A percentile compares a stretch with the other conserved stretches of the same genome.
Evolutionary conservation across 2,888 invertebrate species (phyloP).

Genomic region (Drosophila dives): DNA sequence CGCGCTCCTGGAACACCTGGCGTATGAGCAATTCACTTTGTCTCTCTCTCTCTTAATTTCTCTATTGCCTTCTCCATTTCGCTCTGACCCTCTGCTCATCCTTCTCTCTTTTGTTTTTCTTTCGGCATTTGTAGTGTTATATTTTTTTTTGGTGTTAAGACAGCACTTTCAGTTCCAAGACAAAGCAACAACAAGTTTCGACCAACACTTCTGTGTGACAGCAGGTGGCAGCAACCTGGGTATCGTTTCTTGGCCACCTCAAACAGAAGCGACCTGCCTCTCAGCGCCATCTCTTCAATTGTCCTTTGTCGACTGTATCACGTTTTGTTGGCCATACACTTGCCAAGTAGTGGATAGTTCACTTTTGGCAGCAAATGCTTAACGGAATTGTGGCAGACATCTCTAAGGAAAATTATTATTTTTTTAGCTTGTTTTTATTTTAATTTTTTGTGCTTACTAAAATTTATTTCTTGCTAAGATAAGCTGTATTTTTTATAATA

Average conservation of each 20-base stretch:
- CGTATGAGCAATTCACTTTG: conserved; percentile 56
- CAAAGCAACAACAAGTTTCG: conserved; percentile 30
- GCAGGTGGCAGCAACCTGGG: conserved; percentile 23
- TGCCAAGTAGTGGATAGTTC: not conserved
- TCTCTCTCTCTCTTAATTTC: not conserved
- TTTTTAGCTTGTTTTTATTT: not conserved
- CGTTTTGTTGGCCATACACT: conserved; percentile 15
- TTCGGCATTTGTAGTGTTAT: conserved; percentile 1
- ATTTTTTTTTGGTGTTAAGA: conserved; percentile 33
- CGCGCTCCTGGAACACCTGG: conserved; percentile 52
- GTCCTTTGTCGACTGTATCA: conserved; percentile 7
- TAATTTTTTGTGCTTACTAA: not conserved
- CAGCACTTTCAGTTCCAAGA: conserved; percentile 66
- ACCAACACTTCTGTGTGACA: conserved; percentile 13
- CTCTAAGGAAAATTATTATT: not conserved
- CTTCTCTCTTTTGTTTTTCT: conserved; percentile 8
- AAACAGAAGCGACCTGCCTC: not conserved
- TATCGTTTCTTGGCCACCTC: conserved; percentile 8
- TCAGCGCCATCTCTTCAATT: not conserved
- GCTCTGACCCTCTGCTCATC: not conserved
- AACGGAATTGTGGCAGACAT: not conserved
- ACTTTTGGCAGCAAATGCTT: not conserved
- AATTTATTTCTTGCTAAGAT: not conserved
- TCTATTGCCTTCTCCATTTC: not conserved
- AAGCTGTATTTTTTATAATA: not conserved